phyloP scores from a whole-genome alignment of 2,888 invertebrate genomes.

The Stenolophus ochropezus region DNA sequence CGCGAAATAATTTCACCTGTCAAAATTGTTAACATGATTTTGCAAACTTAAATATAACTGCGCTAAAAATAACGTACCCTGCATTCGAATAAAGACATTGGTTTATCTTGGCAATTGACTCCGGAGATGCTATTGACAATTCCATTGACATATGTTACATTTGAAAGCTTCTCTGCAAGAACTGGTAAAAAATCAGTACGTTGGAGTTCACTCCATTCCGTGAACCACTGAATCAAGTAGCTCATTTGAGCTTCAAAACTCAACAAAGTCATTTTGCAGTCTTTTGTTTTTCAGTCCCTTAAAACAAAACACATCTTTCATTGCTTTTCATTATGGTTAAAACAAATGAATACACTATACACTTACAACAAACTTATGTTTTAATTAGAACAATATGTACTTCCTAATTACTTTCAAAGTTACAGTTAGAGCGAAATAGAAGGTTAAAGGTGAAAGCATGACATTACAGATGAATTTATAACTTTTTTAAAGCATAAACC shows the following conservation, averaged over 20 bases:
- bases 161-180: constrained; percentile 80
- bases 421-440: constrained; percentile 43
- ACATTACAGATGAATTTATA: background rate
- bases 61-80: constrained; percentile 76
- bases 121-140: constrained; percentile 81
- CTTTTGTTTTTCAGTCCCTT: constrained; percentile 56
- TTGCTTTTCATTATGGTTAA: background rate
- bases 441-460: constrained; percentile 59
- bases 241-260: constrained; percentile 84
- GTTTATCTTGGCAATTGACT: constrained; percentile 83
- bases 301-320: constrained; percentile 31
- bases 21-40: constrained; percentile 27
- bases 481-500: background rate
- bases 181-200: constrained; percentile 88
- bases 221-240: constrained; percentile 90
- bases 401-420: constrained; percentile 22
- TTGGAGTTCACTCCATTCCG: constrained; percentile 92
- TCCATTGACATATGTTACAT: constrained; percentile 82
- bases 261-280: constrained; percentile 70
- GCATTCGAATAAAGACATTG: constrained; percentile 88
- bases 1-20: constrained; percentile 87
- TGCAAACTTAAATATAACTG: constrained; percentile 31
- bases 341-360: constrained; percentile 26
- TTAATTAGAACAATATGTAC: constrained; percentile 20
- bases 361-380: constrained; percentile 12